Evolutionary conservation across 64 coral and sea anemone species (phyloP).

Genomic region (Exaiptasia diaphana): DNA sequence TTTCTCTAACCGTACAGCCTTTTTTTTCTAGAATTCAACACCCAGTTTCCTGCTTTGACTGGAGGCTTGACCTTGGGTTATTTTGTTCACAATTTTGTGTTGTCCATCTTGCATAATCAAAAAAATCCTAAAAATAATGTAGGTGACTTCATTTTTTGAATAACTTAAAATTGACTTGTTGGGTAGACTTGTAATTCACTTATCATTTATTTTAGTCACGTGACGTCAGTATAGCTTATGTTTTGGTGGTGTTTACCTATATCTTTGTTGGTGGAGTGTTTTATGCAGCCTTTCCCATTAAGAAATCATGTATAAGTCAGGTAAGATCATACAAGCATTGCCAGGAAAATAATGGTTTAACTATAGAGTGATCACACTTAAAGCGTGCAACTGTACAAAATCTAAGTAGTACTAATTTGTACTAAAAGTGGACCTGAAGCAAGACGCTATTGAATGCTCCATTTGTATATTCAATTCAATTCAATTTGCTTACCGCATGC

Average conservation of each 20-base stretch:
- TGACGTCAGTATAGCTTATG: constrained; percentile 87
- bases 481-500: too few species aligned
- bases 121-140: constrained; percentile 80
- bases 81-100: constrained; percentile 87
- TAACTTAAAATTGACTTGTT: too few species aligned
- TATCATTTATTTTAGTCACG: constrained; percentile 59
- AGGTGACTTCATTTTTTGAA: constrained; percentile 38
- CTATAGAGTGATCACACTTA: too few species aligned
- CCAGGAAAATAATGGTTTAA: too few species aligned
- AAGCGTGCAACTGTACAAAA: background rate
- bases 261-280: constrained; percentile 78
- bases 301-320: constrained; percentile 89
- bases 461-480: too few species aligned
- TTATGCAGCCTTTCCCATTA: constrained; percentile 71
- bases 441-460: too few species aligned
- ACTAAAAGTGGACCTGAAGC: too few species aligned
- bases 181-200: too few species aligned
- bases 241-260: constrained; percentile 79
- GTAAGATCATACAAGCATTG: constrained; percentile 19
- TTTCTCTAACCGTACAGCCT: background rate
- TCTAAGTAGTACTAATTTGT: too few species aligned
- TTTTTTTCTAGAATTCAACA: constrained; percentile 54
- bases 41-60: constrained; percentile 69
- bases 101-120: constrained; percentile 85
- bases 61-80: constrained; percentile 77